Evolutionary conservation across 2,888 invertebrate genomes (phyloP).

Genomic region (Cremastinae sp.): DNA sequence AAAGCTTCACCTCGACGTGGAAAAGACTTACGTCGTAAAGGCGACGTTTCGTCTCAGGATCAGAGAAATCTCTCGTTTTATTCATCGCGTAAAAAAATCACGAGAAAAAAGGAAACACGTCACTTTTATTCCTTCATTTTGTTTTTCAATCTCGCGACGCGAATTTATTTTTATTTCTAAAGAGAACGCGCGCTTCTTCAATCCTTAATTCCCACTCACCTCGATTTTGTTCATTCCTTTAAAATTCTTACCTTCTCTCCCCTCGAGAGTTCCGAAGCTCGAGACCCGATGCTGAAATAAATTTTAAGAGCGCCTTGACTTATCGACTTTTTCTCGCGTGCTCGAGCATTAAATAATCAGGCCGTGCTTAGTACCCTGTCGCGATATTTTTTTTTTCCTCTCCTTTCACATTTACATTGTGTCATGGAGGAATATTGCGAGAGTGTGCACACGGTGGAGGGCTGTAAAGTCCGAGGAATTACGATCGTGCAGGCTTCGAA

Average conservation of each 20-base stretch:
- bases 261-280: slow-evolving; percentile 5
- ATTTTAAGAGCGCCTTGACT: slow-evolving; percentile 58
- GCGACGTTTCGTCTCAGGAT: too few relatives aligned
- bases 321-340: slow-evolving; percentile 63
- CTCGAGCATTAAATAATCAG: slow-evolving; percentile 63
- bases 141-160: too few relatives aligned
- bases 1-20: too few relatives aligned
- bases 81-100: too few relatives aligned
- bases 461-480: slow-evolving; percentile 15
- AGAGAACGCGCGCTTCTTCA: too few relatives aligned
- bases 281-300: slow-evolving; percentile 37
- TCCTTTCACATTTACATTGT: slow-evolving; percentile 44
- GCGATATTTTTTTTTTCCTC: slow-evolving; percentile 48
- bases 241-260: neutral
- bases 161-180: too few relatives aligned
- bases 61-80: too few relatives aligned
- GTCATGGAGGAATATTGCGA: slow-evolving; percentile 47
- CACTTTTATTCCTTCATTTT: too few relatives aligned
- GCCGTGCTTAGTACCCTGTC: slow-evolving; percentile 58
- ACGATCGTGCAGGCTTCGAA: too few relatives aligned
- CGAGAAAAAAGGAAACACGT: too few relatives aligned
- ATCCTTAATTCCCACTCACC: too few relatives aligned
- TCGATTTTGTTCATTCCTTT: slow-evolving; percentile 9
- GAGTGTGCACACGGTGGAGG: slow-evolving; percentile 11
- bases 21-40: too few relatives aligned